Evolutionary conservation across 1,140 invertebrate species (phyloP), one percentile per base, ranked within the genome.

Genomic region (Elymnias hypermnestra): DNA sequence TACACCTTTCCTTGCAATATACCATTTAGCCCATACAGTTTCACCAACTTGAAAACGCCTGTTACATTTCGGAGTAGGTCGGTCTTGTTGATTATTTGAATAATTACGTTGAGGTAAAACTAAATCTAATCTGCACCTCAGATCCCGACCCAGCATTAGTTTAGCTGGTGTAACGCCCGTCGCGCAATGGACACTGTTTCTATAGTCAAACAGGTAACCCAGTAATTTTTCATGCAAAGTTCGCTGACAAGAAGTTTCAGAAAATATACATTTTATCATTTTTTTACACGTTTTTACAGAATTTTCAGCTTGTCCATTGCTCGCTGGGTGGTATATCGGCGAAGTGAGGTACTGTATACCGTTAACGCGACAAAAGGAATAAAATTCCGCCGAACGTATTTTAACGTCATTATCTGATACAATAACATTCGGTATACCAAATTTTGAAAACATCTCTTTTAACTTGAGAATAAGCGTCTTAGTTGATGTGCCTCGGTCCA

Each of bases 331-430:
- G 25, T 59, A 59, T 10, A 54, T 28, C 2, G 56, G 51, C 1
- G 48, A 51, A 15, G 41, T 59, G 17, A 54, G 10, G 37, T 54
- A 48, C 42, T 48, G 36, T 18, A 59, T 54, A 6, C 56, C 51
- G 12, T 54, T 54, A 5, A 9, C 21, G 6, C 13, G 21, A 49
- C 54, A 63, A 55, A 57, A 63, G 4, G n/a, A 1, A 8, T 13
- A 19, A 46, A 57, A 63, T 21, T 54, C 50, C 2, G 3, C 4
- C 3, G 55, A 53, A 39, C 13, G 23, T 15, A 56, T 53, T 45
- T 55, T 53, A 12, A 9, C n/a, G 10, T 53, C 55, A 22, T 57
- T 62, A 45, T 62, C 53, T 9, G 52, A 60, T 2, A 57, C 46
- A 38, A 56, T 38, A n/a, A 25, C 1, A 23, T 35, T 8, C 0